Base-by-base conservation (phyloP, 2,888 invertebrate genomes). In the Biston stratarius region DNA sequence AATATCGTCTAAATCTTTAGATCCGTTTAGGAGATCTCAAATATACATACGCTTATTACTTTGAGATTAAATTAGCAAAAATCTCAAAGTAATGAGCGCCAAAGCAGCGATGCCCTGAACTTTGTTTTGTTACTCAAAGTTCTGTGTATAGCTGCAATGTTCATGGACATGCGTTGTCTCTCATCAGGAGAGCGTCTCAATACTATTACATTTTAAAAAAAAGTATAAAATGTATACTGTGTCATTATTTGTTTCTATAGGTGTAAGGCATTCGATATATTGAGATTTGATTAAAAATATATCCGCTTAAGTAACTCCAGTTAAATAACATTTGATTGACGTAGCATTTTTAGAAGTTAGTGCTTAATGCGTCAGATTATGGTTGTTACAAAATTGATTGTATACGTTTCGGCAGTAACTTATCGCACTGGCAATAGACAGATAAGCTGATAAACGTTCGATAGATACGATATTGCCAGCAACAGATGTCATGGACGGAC, bases 401-500 rank as follows among this genome's bases (percentile, higher is more conserved):
- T 62, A 69, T 64, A 59, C 66, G 63, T 63, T 69, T 72, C 49
- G 56, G 60, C 57, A 68, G 59, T 62, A 58, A 73, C 71, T 69
- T 73, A 67, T 73, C 67, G 63, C 61, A 15, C 63, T 36, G 64
- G 62, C 64, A 70, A 70, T 72, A 64, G 59, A 59, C 64, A 71
- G 77, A 82, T 77, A 80, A 74, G 64, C 65, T 74, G 78, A 81
- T 82, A 78, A 75, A 67, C 64, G 72, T 64, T 67, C 70, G 67
- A 74, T 72, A 67, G 71, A 61, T 64, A 64, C 61, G 71, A 71
- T 74, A 75, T 69, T 69, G 69, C 71, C 71, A 65, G 73, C 70
- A 77, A 76, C 79, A 79, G 78, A 78, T 80, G 83, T 83, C 79
- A 83, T 74, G 83, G 79, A 76, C 76, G 72, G 75, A 73, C 72